Conservation (phyloP, 1,140 invertebrate genomes). For the Eumeta japonica region DNA sequence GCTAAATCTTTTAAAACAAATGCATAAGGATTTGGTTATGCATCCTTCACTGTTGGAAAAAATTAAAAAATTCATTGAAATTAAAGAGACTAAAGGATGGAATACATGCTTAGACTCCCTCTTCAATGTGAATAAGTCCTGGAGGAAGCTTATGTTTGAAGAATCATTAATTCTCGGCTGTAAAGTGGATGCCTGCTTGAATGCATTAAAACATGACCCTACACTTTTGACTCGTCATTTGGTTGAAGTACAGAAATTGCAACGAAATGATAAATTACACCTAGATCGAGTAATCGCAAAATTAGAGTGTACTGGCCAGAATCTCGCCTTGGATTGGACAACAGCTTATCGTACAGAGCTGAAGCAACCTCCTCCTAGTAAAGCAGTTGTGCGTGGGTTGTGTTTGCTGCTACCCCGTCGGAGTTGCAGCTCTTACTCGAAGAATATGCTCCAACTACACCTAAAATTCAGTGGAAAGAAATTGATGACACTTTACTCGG, state of each 20-base stretch:
- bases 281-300: constrained; percentile 21
- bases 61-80: constrained; percentile 19
- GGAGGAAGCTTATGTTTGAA: constrained; percentile 27
- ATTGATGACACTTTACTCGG: constrained; percentile 18
- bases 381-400: constrained; percentile 19
- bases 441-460: constrained; percentile 22
- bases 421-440: constrained; percentile 18
- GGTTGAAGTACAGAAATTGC: constrained; percentile 13
- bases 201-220: constrained; percentile 34
- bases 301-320: constrained; percentile 30
- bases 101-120: constrained; percentile 17
- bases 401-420: constrained; percentile 18
- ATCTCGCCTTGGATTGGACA: constrained; percentile 19
- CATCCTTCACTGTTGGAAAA: constrained; percentile 19
- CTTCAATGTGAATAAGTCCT: constrained; percentile 27
- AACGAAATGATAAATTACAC: constrained; percentile 15
- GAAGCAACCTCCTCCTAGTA: constrained; percentile 14
- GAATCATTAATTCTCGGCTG: constrained; percentile 23
- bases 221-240: constrained; percentile 18
- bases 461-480: constrained; percentile 23
- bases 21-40: constrained; percentile 24
- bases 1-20: constrained; percentile 22
- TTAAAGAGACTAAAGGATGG: constrained; percentile 20
- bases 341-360: constrained; percentile 15
- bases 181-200: constrained; percentile 24